phyloP scores from a whole-genome alignment of 53 echinoderm and acorn worm genomes.

The Stichopus horrens region DNA sequence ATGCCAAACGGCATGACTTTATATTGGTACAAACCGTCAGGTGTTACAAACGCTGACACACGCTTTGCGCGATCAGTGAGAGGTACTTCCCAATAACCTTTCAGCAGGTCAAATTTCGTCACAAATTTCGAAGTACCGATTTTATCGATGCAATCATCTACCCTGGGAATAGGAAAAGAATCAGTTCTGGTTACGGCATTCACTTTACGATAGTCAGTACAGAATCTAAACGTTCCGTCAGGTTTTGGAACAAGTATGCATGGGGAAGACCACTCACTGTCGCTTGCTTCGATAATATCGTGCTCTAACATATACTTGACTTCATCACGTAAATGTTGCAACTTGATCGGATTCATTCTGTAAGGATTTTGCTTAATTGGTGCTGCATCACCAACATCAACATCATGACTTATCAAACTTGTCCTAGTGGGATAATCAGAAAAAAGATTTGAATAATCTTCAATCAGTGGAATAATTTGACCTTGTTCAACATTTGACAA shows the following conservation, averaged over 20 bases:
- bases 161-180: conserved; percentile 58
- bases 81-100: conserved; percentile 72
- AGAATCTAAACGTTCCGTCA: conserved; percentile 49
- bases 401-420: too few species aligned
- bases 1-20: conserved; percentile 46
- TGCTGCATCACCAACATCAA: conserved; percentile 49
- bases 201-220: conserved; percentile 66
- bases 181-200: conserved; percentile 59
- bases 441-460: too few species aligned
- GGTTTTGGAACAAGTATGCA: conserved; percentile 63
- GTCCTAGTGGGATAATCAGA: too few species aligned
- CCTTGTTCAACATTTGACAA: too few species aligned
- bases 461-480: too few species aligned
- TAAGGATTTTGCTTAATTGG: conserved; percentile 65
- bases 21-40: conserved; percentile 54
- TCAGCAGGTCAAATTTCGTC: conserved; percentile 53
- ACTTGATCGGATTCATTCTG: conserved; percentile 54
- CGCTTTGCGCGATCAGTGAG: conserved; percentile 42
- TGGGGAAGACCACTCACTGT: conserved; percentile 61
- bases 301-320: conserved; percentile 61
- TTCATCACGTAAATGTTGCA: conserved; percentile 41
- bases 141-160: conserved; percentile 44
- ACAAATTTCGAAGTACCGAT: conserved; percentile 18
- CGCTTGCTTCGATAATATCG: conserved; percentile 53
- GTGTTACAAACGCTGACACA: conserved; percentile 60